A percentile compares a stretch with the other conserved stretches of the same genome.
Evolutionary conservation across 2,888 invertebrate genomes (phyloP).

Genomic region (Catocala fraxini): DNA sequence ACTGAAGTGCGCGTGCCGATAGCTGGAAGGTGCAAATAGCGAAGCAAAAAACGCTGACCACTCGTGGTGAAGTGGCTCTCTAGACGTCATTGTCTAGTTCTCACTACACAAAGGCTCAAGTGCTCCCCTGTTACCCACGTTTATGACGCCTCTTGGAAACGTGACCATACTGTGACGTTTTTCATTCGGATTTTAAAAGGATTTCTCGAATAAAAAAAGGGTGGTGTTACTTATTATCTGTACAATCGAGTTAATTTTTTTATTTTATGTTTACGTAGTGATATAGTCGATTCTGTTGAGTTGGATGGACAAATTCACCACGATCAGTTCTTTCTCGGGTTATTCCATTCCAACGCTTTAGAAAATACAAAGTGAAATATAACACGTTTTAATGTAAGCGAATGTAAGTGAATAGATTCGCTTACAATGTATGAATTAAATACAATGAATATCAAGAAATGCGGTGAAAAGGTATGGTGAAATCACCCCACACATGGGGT

Average conservation of each 20-base stretch:
- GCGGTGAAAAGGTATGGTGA: too few species aligned
- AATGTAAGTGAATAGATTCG: too few species aligned
- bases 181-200: conserved; percentile 2
- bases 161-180: conserved; percentile 30
- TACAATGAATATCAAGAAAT: too few species aligned
- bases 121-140: conserved; percentile 58
- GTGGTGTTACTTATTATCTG: background rate
- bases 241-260: background rate
- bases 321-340: too few species aligned
- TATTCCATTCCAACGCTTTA: too few species aligned
- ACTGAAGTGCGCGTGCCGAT: conserved; percentile 76
- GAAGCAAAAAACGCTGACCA: conserved; percentile 79
- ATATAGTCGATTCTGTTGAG: too few species aligned
- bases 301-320: too few species aligned
- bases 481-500: too few species aligned
- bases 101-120: conserved; percentile 63
- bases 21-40: conserved; percentile 64
- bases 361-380: too few species aligned
- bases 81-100: conserved; percentile 69
- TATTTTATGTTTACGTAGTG: too few species aligned
- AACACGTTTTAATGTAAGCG: too few species aligned
- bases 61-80: conserved; percentile 72
- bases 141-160: conserved; percentile 43
- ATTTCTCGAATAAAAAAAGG: background rate
- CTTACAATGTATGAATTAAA: too few species aligned